phyloP scores from a whole-genome alignment of 1,140 invertebrate species.

The Homalodisca vitripennis region DNA sequence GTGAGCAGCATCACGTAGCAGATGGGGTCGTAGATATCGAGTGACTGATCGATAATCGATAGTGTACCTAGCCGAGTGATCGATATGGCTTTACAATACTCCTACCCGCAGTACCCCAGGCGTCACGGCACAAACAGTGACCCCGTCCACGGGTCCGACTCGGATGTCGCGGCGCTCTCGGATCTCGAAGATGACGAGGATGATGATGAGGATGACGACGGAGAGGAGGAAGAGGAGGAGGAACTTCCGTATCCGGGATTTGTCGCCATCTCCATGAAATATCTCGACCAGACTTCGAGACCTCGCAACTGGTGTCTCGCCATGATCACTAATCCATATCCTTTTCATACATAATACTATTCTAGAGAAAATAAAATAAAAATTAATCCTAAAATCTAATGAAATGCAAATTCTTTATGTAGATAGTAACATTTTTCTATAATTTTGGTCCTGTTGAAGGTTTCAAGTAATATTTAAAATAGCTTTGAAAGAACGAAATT shows the following conservation, averaged over 20 bases:
- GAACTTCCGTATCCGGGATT: conserved; percentile 88
- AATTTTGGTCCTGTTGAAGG: too few relatives aligned
- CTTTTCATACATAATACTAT: too few relatives aligned
- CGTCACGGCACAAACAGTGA: conserved; percentile 32
- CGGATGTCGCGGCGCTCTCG: conserved; percentile 50
- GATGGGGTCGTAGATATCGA: too few relatives aligned
- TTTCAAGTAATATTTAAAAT: too few relatives aligned
- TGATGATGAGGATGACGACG: conserved; percentile 40
- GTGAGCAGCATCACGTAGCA: too few relatives aligned
- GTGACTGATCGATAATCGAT: too few relatives aligned
- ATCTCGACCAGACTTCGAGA: conserved; percentile 81
- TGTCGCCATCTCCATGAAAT: conserved; percentile 75
- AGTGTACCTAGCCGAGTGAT: background rate
- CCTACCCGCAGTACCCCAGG: conserved; percentile 17
- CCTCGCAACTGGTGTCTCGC: conserved; percentile 90
- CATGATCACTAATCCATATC: conserved; percentile 98
- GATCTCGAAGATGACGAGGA: conserved; percentile 44
- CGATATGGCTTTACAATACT: conserved; percentile 12
- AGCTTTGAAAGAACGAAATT: too few relatives aligned
- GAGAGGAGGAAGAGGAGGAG: conserved; percentile 39
- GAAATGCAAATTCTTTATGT: too few relatives aligned
- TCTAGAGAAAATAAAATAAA: too few relatives aligned
- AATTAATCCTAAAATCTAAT: too few relatives aligned
- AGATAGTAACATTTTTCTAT: too few relatives aligned
- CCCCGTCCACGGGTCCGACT: conserved; percentile 48